Base-by-base conservation (phyloP, 2,113 vertebrate genomes). In the Centropus bengalensis region DNA sequence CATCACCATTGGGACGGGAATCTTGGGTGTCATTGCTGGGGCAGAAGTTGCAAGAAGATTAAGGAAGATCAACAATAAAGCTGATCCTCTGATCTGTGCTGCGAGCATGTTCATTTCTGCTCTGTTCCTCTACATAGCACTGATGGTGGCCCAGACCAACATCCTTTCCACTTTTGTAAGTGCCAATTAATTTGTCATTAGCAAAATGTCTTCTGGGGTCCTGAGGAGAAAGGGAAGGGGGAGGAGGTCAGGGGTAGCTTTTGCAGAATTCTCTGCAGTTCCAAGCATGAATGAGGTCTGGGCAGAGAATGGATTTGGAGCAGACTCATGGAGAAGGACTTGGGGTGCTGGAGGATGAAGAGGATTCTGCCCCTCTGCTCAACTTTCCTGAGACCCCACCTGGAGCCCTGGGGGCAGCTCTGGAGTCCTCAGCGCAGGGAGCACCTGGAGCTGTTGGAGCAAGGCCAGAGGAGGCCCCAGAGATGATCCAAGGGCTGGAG, bases 11-110 rank as follows among this genome's bases (percentile, higher is more conserved):
- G 98, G 93, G 66, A 98, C 98, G 0, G 99, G 99, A 54, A 96
- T 99, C 76, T 21, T 98, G 42, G 99, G 99, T 38, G 98, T 99
- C 19, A 56, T 97, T 64, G 45, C 98, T 13, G 99, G 99, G 44
- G 98, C 98, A 27, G 85, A 55, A 88, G 93, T 97, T 9, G 97
- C 99, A 7, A 97, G 97, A 91, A 93, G 79, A 64, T 98, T 98
- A 33, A 98, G 98, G 92, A 97, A 98, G 90, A 97, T 92, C 55
- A 97, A 98, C 56, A 88, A 97, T 7, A 97, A 97, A 73, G 98
- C 97, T 4, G 99, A 99, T 92, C 98, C 99, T 10, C 92, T 99
- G 88, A 98, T 99, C 97, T 99, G 99, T 26, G 98, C 98, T 5
- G 92, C 94, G n/a, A 99, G 99, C 80, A 98, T 99, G 98, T 97